These are phyloP conservation scores for Pelagia noctiluca DNA, from an alignment of 30 jellyfish, hydroid and myxozoan genomes.

Conservation along the genomic window DNA sequence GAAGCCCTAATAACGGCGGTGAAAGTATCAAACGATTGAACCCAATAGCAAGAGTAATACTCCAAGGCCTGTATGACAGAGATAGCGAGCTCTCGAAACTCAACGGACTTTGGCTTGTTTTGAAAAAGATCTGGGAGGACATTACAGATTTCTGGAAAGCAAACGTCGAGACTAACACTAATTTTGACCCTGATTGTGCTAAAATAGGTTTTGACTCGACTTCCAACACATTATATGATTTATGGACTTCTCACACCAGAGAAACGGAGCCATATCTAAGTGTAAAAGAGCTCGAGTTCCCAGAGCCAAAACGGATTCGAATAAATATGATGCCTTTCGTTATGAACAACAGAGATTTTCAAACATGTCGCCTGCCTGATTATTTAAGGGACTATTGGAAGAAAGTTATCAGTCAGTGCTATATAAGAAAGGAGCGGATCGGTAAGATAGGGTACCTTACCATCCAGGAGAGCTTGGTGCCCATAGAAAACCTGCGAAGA, in stretches of 20 bases:
- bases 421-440: background rate
- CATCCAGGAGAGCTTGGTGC: slow-evolving; percentile 74
- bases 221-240: background rate
- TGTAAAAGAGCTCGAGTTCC: slow-evolving; percentile 20
- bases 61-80: slow-evolving; percentile 22
- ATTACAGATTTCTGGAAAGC: slow-evolving; percentile 7
- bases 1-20: too few species aligned
- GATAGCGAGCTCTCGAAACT: slow-evolving; percentile 30
- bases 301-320: slow-evolving; percentile 57
- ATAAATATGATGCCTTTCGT: slow-evolving; percentile 90
- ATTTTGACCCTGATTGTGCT: background rate
- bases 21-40: background rate
- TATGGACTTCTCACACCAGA: background rate
- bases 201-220: background rate
- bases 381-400: slow-evolving; percentile 28
- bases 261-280: background rate
- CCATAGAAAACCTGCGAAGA: slow-evolving; percentile 53
- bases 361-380: slow-evolving; percentile 48
- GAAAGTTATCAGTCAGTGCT: background rate
- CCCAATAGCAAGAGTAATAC: slow-evolving; percentile 26
- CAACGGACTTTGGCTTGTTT: slow-evolving; percentile 31
- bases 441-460: slow-evolving; percentile 72
- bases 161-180: background rate
- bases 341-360: slow-evolving; percentile 6
- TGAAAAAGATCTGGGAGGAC: slow-evolving; percentile 12